Evolutionary conservation across 2,113 vertebrate genomes (phyloP).

Genomic region (Octodon degus): DNA sequence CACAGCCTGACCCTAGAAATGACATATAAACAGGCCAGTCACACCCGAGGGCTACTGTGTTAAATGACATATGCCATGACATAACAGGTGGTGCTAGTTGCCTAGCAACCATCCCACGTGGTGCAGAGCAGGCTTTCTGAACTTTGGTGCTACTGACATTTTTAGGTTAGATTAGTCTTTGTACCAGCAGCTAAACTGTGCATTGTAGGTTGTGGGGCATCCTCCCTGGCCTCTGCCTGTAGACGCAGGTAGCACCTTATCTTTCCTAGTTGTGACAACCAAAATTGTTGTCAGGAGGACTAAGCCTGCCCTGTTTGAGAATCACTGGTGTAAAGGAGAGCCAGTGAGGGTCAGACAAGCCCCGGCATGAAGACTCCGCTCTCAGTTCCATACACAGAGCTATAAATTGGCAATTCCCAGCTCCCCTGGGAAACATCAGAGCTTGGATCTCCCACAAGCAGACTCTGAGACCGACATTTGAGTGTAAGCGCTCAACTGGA

Average conservation of each 20-base stretch:
- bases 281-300: not conserved
- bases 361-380: not conserved
- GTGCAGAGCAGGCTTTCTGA: not conserved
- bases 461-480: not conserved
- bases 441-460: not conserved
- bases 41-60: not conserved
- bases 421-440: not conserved
- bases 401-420: not conserved
- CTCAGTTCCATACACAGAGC: not conserved
- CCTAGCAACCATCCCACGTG: not conserved
- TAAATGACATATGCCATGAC: not conserved
- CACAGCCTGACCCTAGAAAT: slow-evolving; percentile 96
- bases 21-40: slow-evolving; percentile 62
- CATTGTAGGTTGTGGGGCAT: not conserved
- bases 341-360: not conserved
- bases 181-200: not conserved
- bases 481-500: not conserved
- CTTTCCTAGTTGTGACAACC: not conserved
- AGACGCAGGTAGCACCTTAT: not conserved
- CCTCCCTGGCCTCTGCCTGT: not conserved
- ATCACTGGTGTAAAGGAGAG: not conserved
- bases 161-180: not conserved
- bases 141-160: not conserved
- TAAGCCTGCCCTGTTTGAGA: not conserved
- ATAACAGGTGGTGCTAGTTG: not conserved